Base-by-base conservation (phyloP, 2,888 invertebrate genomes). In the Lasioglossum villosulum region DNA sequence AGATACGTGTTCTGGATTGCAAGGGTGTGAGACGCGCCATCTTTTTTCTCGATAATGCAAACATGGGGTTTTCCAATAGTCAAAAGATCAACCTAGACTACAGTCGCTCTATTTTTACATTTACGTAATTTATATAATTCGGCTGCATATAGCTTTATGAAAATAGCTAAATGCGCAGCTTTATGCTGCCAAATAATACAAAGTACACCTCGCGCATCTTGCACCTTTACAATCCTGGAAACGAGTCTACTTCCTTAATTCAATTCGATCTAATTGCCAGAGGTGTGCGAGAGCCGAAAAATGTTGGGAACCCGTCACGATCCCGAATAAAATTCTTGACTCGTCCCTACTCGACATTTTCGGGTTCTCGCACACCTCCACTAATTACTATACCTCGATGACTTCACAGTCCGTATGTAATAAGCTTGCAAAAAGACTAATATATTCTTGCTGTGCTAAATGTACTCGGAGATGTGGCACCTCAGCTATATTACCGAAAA, bases 401-500 rank as follows among this genome's bases (percentile, higher is more conserved):
- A 99, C 99, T 95, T 99, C 99, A 93, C 98, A 98, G 68, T 96
- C 96, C 0, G 98, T 98, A 92, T 98, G 97, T 39, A 99, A 96
- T 74, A 99, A 96, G 82, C 97, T 97, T 85, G 98, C 97, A 95
- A 99, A 99, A 4, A 99, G 98, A 2, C 96, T 95, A 52, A 99
- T 97, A 95, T 98, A 99, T 90, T 97, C 97, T 82, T 97, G 96
- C 84, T 97, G 97, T 98, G 99, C 98, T 78, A 99, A 96, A 89
- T 97, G 96, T 6, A 97, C 96, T 42, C 99, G 96, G 34, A 99
- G 96, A 88, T 96, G 96, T 81, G 97, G 96, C 0, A 99, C 99
- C 95, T 99, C 99, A 0, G 99, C 99, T 12, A 99, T 99, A 95
- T 99, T 99, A 10, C 99, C 99, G 88, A 99, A 95, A 19, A 98